phyloP scores from a whole-genome alignment of 2,888 invertebrate genomes.

The Agrochola lota region DNA sequence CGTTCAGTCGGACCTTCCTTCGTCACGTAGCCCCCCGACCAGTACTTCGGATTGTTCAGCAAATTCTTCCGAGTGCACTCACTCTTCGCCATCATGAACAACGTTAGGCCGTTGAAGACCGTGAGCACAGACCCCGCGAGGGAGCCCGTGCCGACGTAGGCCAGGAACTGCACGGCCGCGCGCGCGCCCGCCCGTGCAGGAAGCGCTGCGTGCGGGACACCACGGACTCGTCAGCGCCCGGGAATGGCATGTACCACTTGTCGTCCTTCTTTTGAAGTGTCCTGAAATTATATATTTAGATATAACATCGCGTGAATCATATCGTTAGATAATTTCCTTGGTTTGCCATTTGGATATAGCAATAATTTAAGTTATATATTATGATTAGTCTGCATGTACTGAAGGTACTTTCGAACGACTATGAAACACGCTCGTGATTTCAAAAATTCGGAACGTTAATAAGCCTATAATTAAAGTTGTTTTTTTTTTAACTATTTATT shows the following conservation, averaged over 20 bases:
- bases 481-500: too few species aligned
- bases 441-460: too few species aligned
- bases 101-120: slow-evolving; percentile 89
- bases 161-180: slow-evolving; percentile 94
- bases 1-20: slow-evolving; percentile 92
- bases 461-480: too few species aligned
- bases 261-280: slow-evolving; percentile 87
- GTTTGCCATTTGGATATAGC: neutral
- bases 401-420: too few species aligned
- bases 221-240: slow-evolving; percentile 95
- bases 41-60: slow-evolving; percentile 85
- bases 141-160: slow-evolving; percentile 92
- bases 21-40: slow-evolving; percentile 93
- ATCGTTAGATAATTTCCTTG: neutral
- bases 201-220: slow-evolving; percentile 95
- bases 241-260: slow-evolving; percentile 94
- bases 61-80: slow-evolving; percentile 72
- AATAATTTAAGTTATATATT: neutral
- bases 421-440: too few species aligned
- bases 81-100: slow-evolving; percentile 71
- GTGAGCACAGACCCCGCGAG: slow-evolving; percentile 82
- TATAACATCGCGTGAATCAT: neutral
- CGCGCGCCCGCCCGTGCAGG: slow-evolving; percentile 92
- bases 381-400: too few species aligned
- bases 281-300: slow-evolving; percentile 72